Evolutionary conservation across 2,113 vertebrate species (phyloP).

Genomic region (Grallaria varia): DNA sequence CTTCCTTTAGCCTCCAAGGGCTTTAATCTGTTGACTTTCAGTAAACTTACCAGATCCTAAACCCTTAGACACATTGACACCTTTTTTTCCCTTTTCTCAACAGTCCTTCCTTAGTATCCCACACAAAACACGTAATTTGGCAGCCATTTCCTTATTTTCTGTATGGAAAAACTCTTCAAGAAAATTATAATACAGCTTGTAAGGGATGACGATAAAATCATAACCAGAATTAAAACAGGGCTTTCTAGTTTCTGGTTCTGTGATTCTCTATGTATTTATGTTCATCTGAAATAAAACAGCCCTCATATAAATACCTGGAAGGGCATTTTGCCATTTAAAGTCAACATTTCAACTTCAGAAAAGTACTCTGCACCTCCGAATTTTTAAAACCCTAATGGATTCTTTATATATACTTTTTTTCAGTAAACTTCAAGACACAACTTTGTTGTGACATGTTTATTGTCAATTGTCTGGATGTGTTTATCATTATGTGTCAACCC

Average conservation of each 20-base stretch:
- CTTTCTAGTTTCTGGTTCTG: not conserved
- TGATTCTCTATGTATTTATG: not conserved
- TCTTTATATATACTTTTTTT: not conserved
- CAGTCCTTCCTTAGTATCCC: not conserved
- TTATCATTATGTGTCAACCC: not conserved
- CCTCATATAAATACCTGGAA: not conserved
- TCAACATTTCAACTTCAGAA: not conserved
- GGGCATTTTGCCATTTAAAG: not conserved
- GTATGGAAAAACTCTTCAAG: not conserved
- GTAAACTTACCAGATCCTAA: not conserved
- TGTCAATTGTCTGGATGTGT: not conserved
- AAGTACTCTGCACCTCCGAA: not conserved
- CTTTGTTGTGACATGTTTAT: not conserved
- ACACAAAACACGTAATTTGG: not conserved
- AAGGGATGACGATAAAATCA: not conserved
- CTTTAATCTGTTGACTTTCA: not conserved
- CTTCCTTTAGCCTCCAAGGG: not conserved
- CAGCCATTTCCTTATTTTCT: not conserved
- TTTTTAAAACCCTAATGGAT: not conserved
- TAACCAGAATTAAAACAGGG: not conserved
- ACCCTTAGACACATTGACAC: not conserved
- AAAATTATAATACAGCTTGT: not conserved
- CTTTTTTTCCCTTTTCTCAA: not conserved
- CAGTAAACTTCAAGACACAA: not conserved
- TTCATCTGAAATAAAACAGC: not conserved